These are phyloP conservation scores for Astropecten irregularis DNA, from an alignment of 53 echinoderm and acorn worm species.

Conservation along the genomic window DNA sequence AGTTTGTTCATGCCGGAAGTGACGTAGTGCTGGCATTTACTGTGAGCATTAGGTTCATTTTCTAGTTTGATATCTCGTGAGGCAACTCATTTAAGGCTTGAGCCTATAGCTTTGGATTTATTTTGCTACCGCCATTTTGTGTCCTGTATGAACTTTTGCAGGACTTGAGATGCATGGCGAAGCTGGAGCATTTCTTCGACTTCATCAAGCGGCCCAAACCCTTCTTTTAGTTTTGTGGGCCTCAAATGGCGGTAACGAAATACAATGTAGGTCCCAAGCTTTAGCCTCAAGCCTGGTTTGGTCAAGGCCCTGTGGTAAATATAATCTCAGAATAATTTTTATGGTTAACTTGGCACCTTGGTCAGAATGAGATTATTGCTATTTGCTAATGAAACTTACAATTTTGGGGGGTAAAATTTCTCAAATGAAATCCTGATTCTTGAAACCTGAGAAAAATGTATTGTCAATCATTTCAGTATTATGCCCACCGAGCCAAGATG, in stretches of 20 bases:
- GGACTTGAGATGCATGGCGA: not conserved
- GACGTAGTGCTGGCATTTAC: constrained; percentile 89
- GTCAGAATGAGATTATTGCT: not conserved
- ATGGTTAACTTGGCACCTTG: not conserved
- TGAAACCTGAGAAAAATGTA: not conserved
- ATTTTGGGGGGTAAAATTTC: not conserved
- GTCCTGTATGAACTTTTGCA: not conserved
- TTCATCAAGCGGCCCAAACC: no score
- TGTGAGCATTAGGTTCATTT: constrained; percentile 37
- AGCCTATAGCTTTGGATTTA: not conserved
- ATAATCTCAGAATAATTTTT: not conserved
- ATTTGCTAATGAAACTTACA: not conserved
- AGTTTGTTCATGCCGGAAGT: constrained; percentile 89
- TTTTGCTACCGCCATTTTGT: no score
- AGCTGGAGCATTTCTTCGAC: no score
- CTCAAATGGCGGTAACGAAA: no score
- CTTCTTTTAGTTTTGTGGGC: not conserved
- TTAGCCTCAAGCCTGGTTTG: no score
- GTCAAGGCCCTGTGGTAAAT: not conserved
- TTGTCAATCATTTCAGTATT: constrained; percentile 60
- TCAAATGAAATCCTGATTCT: not conserved
- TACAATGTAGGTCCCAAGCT: no score
- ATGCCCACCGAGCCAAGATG: constrained; percentile 81
- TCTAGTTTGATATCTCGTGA: no score
- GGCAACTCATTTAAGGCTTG: not conserved